Evolutionary conservation across 2,797 vertebrate species (phyloP).

Genomic region (Vireo griseus): DNA sequence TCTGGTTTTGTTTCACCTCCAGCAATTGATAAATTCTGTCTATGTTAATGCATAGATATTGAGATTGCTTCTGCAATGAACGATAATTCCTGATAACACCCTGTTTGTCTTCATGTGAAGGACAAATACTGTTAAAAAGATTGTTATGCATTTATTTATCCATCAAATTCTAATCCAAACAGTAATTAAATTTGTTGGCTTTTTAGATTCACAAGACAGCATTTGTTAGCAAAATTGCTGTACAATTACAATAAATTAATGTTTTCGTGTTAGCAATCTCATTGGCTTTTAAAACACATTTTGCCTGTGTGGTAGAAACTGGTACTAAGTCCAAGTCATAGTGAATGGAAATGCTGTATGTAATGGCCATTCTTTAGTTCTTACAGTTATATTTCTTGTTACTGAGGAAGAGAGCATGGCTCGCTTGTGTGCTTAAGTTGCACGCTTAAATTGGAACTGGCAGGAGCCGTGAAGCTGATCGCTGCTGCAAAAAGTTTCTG

Average conservation of each 20-base stretch:
- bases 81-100: background rate
- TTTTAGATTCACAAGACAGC: background rate
- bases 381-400: background rate
- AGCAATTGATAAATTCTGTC: background rate
- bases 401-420: background rate
- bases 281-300: background rate
- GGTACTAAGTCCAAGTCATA: background rate
- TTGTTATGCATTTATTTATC: background rate
- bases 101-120: background rate
- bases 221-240: background rate
- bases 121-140: background rate
- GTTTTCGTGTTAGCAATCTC: background rate
- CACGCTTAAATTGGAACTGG: background rate
- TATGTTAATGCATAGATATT: background rate
- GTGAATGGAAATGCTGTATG: background rate
- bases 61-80: background rate
- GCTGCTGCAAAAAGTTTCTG: background rate
- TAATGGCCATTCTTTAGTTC: background rate
- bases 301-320: background rate
- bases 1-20: background rate
- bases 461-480: background rate
- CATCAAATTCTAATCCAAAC: background rate
- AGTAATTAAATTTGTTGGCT: background rate
- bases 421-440: background rate
- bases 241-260: background rate